Evolutionary conservation across 2,797 vertebrate genomes (phyloP).

Genomic region (Avahi laniger): DNA sequence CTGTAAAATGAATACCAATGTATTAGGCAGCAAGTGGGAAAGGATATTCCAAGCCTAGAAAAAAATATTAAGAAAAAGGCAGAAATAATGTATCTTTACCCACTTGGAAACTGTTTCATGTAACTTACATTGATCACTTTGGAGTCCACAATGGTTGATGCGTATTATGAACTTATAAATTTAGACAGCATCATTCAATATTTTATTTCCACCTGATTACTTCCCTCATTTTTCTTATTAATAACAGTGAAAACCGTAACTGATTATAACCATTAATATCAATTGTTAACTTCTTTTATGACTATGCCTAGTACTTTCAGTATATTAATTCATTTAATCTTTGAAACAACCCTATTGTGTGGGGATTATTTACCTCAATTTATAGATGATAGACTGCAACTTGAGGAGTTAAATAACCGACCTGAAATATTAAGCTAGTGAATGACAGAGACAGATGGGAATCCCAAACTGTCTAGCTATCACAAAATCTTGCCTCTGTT

Average conservation of each 20-base stretch:
- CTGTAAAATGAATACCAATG: neutral
- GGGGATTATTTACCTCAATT: neutral
- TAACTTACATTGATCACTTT: neutral
- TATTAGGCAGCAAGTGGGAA: neutral
- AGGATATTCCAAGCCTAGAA: neutral
- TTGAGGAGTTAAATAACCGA: neutral
- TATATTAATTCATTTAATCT: neutral
- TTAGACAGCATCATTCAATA: neutral
- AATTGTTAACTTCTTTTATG: neutral
- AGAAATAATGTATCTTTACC: neutral
- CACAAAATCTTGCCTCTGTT: neutral
- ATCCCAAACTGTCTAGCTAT: neutral
- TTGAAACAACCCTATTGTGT: neutral
- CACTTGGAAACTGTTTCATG: neutral
- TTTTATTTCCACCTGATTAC: neutral
- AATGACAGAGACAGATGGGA: neutral
- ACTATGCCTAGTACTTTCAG: neutral
- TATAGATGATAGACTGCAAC: neutral
- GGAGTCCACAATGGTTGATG: neutral
- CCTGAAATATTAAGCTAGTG: neutral
- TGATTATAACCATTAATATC: neutral
- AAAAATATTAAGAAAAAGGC: neutral
- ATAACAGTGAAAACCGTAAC: neutral
- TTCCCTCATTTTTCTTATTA: neutral
- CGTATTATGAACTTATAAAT: neutral